phyloP scores from a whole-genome alignment of 2,888 invertebrate species.

The Salpingus planirostris region DNA sequence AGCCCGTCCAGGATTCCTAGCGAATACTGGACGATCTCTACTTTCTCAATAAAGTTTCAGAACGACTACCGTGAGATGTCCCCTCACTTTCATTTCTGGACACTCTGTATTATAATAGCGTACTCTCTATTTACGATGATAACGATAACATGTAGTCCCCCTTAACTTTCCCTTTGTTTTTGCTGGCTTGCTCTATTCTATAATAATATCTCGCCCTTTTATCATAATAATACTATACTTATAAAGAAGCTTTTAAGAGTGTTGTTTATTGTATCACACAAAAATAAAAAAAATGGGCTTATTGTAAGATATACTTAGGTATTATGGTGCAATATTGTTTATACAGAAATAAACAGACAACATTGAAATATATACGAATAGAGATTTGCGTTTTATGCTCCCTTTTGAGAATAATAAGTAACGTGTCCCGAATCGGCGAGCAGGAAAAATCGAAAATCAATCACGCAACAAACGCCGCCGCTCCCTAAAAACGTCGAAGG shows the following conservation, averaged over 20 bases:
- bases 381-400: constrained; percentile 2
- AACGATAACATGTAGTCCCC: constrained; percentile 7
- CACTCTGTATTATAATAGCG: no score
- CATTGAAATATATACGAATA: constrained; percentile 10
- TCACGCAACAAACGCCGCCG: no score
- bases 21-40: no score
- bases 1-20: no score
- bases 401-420: no score
- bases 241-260: constrained; percentile 17
- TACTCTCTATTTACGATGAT: no score
- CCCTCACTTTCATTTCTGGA: no score
- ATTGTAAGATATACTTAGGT: constrained; percentile 28
- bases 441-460: no score
- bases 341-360: constrained; percentile 30
- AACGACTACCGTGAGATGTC: no score
- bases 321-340: constrained; percentile 39
- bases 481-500: no score
- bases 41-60: no score
- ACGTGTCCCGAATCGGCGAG: no score
- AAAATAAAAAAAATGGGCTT: constrained; percentile 28
- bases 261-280: constrained; percentile 33
- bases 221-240: constrained; percentile 13
- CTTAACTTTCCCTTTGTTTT: constrained; percentile 8
- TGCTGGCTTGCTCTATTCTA: constrained; percentile 9
- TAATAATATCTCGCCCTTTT: constrained; percentile 15